Percentiles rank a stretch among this genome's conserved stretches.
Evolutionary conservation across 2,797 vertebrate genomes (phyloP).

Genomic region (Takifugu rubripes): DNA sequence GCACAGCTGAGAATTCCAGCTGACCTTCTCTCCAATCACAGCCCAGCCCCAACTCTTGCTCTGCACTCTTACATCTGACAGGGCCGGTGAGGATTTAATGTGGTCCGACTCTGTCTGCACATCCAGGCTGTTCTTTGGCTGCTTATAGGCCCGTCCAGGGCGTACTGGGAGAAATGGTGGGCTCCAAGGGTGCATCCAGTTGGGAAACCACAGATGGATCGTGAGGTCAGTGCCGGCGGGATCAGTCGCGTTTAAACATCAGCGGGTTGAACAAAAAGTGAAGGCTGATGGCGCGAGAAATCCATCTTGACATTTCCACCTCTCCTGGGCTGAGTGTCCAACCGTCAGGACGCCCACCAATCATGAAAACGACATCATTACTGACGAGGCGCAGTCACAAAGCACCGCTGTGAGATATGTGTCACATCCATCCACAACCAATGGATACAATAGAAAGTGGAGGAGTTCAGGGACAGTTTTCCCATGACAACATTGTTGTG

Average conservation of each 20-base stretch:
- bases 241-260: conserved; percentile 21
- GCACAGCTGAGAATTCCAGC: conserved; percentile 3
- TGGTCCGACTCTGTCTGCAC: conserved; percentile 32
- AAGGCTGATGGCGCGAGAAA: conserved; percentile 30
- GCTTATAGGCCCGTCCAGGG: conserved; percentile 3
- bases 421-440: not conserved
- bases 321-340: not conserved
- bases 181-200: conserved; percentile 1
- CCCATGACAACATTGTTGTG: conserved; percentile 2
- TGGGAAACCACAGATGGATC: conserved; percentile 14
- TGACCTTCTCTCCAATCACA: conserved; percentile 38
- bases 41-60: conserved; percentile 16
- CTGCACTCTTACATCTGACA: conserved; percentile 43
- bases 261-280: conserved; percentile 19
- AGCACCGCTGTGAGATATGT: conserved; percentile 2
- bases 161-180: not conserved
- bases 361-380: not conserved
- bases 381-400: conserved; percentile 1
- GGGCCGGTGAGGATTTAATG: conserved; percentile 26
- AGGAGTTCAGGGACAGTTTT: conserved; percentile 15
- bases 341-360: not conserved
- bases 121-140: conserved; percentile 26
- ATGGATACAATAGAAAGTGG: conserved; percentile 2
- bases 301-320: conserved; percentile 30
- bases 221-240: not conserved